phyloP scores from a whole-genome alignment of 1,140 invertebrate species.

The Parapsyche elsis region DNA sequence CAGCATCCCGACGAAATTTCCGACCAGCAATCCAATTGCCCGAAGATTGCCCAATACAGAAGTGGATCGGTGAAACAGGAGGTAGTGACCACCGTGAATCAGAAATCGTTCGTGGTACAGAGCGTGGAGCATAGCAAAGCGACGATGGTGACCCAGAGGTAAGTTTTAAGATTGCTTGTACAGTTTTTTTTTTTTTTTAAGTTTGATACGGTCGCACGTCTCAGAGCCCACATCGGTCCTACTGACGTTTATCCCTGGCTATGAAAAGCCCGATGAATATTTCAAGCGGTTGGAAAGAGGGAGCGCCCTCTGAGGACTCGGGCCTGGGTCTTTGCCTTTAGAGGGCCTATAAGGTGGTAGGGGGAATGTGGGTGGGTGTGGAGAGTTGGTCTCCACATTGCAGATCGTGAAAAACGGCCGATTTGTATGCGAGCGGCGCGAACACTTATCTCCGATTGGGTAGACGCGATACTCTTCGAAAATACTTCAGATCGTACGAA shows the following conservation, averaged over 20 bases:
- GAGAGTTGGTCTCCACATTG: background rate
- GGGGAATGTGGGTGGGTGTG: too few relatives aligned
- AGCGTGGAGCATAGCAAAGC: background rate
- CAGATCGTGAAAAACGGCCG: constrained; percentile 34
- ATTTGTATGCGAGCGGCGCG: constrained; percentile 52
- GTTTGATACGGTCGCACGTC: background rate
- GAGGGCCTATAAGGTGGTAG: too few relatives aligned
- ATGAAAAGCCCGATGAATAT: constrained; percentile 40
- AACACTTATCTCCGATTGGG: constrained; percentile 53
- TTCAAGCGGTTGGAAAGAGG: constrained; percentile 17
- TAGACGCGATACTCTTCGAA: constrained; percentile 38
- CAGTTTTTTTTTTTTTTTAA: background rate
- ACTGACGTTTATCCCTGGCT: constrained; percentile 22
- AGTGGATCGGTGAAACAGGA: background rate
- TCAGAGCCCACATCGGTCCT: background rate
- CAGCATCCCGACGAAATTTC: background rate
- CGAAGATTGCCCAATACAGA: background rate
- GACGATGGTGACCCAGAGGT: background rate
- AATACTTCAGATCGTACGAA: background rate
- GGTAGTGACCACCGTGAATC: background rate
- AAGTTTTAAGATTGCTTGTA: too few relatives aligned
- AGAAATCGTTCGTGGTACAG: background rate
- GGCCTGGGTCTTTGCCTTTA: too few relatives aligned
- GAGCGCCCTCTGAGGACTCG: too few relatives aligned
- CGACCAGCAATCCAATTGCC: background rate